These are phyloP conservation scores for Phalacrocorax carbo DNA, from an alignment of 2,113 vertebrate genomes.

Conservation along the genomic window DNA sequence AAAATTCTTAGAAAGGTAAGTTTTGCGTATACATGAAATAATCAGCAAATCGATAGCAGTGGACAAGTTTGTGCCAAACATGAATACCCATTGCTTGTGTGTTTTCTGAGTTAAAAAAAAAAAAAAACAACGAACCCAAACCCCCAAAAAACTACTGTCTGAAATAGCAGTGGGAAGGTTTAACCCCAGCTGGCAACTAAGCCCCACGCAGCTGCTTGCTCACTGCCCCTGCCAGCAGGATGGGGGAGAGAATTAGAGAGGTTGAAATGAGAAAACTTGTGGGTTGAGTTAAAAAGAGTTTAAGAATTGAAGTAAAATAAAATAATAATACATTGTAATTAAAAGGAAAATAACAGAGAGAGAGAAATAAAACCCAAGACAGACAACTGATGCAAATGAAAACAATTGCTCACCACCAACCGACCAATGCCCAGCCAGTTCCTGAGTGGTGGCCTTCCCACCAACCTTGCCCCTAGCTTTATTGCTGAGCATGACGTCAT, in stretches of 20 bases:
- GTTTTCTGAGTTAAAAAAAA: background rate
- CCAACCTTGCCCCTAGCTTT: too few relatives aligned
- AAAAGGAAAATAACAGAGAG: background rate
- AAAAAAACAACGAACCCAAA: too few relatives aligned
- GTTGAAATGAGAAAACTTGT: background rate
- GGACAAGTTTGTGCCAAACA: background rate
- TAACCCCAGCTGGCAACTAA: background rate
- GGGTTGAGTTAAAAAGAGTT: background rate
- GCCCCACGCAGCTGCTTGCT: background rate
- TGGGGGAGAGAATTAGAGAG: background rate
- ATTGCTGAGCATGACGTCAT: too few relatives aligned
- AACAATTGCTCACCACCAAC: background rate
- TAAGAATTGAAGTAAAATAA: background rate
- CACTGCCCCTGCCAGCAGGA: background rate
- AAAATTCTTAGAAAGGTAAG: background rate
- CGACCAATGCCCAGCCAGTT: too few relatives aligned
- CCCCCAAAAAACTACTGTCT: background rate
- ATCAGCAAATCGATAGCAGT: background rate
- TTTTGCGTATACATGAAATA: background rate
- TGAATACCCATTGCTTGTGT: background rate
- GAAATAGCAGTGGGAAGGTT: background rate
- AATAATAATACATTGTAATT: background rate
- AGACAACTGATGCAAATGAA: background rate
- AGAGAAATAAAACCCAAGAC: background rate
- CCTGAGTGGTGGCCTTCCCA: too few relatives aligned